Conservation (phyloP, 2,113 vertebrate genomes). For the Cricetomys ansorgei region DNA sequence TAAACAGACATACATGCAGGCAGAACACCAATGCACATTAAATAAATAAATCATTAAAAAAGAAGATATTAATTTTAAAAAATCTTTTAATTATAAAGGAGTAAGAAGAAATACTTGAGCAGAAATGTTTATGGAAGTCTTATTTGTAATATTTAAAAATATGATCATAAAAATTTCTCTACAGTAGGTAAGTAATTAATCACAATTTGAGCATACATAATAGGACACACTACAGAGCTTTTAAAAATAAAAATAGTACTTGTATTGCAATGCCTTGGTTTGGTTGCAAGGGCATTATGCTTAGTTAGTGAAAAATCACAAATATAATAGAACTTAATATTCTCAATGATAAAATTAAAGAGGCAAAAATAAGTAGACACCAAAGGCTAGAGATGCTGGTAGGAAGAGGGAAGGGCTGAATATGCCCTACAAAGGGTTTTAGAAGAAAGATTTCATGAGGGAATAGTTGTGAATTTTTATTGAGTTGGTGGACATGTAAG, state of each 20-base stretch:
- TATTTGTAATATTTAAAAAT: not conserved
- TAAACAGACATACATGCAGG: no score
- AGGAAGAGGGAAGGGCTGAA: not conserved
- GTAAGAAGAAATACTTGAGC: not conserved
- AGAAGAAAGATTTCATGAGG: not conserved
- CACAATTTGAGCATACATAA: not conserved
- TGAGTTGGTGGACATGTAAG: not conserved
- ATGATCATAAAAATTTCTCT: not conserved
- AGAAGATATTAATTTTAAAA: no score
- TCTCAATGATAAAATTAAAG: not conserved
- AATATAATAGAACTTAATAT: not conserved
- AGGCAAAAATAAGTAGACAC: not conserved
- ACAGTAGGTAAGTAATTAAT: not conserved
- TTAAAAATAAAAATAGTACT: not conserved
- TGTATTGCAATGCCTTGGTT: not conserved
- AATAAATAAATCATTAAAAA: no score
- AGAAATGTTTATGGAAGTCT: not conserved
- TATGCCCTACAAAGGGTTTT: not conserved
- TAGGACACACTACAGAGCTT: not conserved
- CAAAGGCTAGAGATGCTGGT: rapidly evolving
- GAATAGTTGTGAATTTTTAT: not conserved
- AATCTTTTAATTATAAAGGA: not conserved
- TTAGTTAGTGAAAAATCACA: not conserved
- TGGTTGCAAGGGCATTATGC: not conserved
- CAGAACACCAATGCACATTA: no score